A percentile compares a stretch with the other conserved stretches of the same genome.
Evolutionary conservation across 2,888 invertebrate genomes (phyloP).

Genomic region (Ypsolopha scabrella): DNA sequence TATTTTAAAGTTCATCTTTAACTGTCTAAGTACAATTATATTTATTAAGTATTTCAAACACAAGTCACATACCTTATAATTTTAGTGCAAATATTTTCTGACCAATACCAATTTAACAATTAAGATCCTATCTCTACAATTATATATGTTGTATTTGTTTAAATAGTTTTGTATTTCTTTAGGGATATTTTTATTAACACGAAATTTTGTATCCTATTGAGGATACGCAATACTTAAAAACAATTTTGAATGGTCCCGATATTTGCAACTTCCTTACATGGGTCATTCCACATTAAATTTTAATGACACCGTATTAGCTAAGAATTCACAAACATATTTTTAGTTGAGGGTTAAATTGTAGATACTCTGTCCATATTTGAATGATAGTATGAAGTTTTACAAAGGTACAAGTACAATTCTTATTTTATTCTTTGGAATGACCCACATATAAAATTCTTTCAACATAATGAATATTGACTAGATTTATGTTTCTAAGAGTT

Average conservation of each 20-base stretch:
- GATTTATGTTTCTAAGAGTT: conserved; percentile 1
- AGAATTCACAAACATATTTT: too few relatives aligned
- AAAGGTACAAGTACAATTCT: too few relatives aligned
- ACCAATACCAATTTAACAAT: not conserved
- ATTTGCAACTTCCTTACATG: conserved; percentile 13
- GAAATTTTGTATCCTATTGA: not conserved
- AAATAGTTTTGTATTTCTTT: not conserved
- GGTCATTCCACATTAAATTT: too few relatives aligned
- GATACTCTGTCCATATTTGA: too few relatives aligned
- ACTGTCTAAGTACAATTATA: conserved; percentile 1
- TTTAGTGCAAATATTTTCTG: not conserved
- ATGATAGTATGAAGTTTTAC: too few relatives aligned
- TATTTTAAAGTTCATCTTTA: not conserved
- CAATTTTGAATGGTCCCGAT: conserved; percentile 21
- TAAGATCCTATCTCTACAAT: too few relatives aligned
- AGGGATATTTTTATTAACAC: not conserved
- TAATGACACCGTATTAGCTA: too few relatives aligned
- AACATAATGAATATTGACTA: conserved; percentile 4
- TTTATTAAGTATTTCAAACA: conserved; percentile 3
- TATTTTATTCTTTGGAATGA: too few relatives aligned
- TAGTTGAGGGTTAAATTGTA: too few relatives aligned
- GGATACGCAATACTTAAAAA: not conserved
- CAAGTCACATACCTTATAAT: not conserved
- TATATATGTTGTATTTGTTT: not conserved
- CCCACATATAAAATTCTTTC: conserved; percentile 4